A percentile compares a stretch with the other conserved stretches of the same genome.
These are phyloP conservation scores for Eulemur mongoz DNA, from an alignment of 2,797 vertebrate genomes.

Conservation along the genomic window DNA sequence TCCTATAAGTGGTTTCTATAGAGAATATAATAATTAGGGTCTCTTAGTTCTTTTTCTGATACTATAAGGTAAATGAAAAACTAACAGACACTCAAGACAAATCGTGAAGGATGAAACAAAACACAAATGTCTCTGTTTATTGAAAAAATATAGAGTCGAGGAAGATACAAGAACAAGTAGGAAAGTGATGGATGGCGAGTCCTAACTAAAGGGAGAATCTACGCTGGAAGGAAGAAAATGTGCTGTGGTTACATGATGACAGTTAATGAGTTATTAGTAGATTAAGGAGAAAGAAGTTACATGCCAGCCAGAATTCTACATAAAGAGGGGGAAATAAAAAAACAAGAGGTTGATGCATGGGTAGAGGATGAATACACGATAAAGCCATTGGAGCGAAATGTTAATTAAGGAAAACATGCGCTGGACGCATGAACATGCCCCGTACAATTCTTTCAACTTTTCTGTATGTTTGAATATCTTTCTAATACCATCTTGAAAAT, in stretches of 20 bases:
- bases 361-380: too few species aligned
- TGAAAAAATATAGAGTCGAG: background rate
- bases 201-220: background rate
- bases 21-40: background rate
- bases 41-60: background rate
- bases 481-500: background rate
- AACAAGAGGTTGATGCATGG: background rate
- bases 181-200: background rate
- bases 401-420: background rate
- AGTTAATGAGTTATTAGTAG: background rate
- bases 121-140: background rate
- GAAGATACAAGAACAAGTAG: background rate
- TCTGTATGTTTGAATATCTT: background rate
- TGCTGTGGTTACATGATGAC: background rate
- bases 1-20: background rate
- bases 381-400: background rate
- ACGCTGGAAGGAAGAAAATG: background rate
- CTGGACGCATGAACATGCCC: rapidly evolving
- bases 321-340: too few species aligned
- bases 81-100: background rate
- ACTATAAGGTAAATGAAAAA: background rate
- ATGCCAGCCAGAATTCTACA: too few species aligned
- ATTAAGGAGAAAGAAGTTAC: background rate
- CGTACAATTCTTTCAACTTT: background rate
- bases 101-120: background rate